Percentiles rank a stretch among this genome's conserved stretches.
Evolutionary conservation across 2,888 invertebrate genomes (phyloP).

Genomic region (Trileptium ribeirensis): DNA sequence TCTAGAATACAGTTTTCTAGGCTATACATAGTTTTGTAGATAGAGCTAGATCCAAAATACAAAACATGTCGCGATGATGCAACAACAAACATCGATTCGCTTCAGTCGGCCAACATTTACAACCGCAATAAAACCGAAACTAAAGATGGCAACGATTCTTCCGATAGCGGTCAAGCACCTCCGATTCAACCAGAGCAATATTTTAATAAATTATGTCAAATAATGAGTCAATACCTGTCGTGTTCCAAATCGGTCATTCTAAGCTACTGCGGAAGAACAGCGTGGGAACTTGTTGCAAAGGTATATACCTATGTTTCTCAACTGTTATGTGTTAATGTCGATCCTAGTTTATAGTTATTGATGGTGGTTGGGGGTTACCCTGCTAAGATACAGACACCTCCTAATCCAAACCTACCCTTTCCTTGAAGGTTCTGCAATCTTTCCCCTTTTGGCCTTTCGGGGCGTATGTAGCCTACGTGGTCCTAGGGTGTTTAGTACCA

Average conservation of each 20-base stretch:
- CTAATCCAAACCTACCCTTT: no score
- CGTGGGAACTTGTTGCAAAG: slow-evolving; percentile 12
- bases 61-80: background rate
- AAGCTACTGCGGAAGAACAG: background rate
- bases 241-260: slow-evolving; percentile 11
- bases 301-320: no score
- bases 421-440: no score
- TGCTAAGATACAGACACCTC: no score
- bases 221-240: slow-evolving; percentile 9
- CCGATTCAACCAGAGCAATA: background rate
- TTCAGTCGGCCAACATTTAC: background rate
- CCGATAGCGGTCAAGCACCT: background rate
- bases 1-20: no score
- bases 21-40: no score
- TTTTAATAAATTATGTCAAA: background rate
- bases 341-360: no score
- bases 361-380: no score
- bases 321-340: no score
- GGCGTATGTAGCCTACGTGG: no score
- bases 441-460: no score
- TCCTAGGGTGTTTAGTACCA: no score
- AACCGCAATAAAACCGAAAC: background rate
- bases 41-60: background rate
- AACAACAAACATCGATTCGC: background rate
- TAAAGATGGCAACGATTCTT: background rate